These are phyloP conservation scores for Phenganax marumi DNA, from an alignment of 92 coral and sea anemone species.

Conservation along the genomic window DNA sequence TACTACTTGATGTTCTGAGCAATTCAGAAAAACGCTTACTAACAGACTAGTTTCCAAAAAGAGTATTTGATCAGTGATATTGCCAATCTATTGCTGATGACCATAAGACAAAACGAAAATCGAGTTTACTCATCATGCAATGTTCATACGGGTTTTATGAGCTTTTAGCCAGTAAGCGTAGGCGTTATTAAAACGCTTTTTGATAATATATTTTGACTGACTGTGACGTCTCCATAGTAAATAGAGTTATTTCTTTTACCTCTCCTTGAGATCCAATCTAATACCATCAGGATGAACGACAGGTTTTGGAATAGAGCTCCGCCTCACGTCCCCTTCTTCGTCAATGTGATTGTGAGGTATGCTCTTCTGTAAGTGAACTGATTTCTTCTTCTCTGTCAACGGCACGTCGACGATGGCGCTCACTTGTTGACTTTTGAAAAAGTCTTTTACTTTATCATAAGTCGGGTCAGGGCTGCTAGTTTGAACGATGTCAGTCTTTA, in stretches of 20 bases:
- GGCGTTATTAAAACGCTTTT: not conserved
- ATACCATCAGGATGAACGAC: conserved; percentile 30
- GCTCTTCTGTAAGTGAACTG: conserved; percentile 44
- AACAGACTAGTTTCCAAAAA: not conserved
- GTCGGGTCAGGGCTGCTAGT: conserved; percentile 77
- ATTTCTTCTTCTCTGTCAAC: conserved; percentile 79
- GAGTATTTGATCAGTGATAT: not conserved
- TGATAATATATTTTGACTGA: not conserved
- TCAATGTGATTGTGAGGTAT: not conserved
- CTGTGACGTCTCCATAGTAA: not conserved
- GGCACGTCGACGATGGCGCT: conserved; percentile 97
- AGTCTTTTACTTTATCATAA: conserved; percentile 84
- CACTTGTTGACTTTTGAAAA: conserved; percentile 87
- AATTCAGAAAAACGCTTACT: not conserved
- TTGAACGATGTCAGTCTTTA: conserved; percentile 71
- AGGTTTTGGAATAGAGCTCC: conserved; percentile 29
- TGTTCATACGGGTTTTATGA: too few relatives aligned
- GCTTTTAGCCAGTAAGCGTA: too few relatives aligned
- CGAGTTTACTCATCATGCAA: too few relatives aligned
- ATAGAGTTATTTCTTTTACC: not conserved
- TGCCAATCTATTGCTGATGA: too few relatives aligned
- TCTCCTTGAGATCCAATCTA: conserved; percentile 31
- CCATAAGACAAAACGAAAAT: too few relatives aligned
- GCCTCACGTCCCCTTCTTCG: conserved; percentile 12
- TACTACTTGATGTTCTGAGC: conserved; percentile 2